These are phyloP conservation scores for Lucinisca nassula DNA, from an alignment of 2,888 invertebrate species.

Conservation along the genomic window DNA sequence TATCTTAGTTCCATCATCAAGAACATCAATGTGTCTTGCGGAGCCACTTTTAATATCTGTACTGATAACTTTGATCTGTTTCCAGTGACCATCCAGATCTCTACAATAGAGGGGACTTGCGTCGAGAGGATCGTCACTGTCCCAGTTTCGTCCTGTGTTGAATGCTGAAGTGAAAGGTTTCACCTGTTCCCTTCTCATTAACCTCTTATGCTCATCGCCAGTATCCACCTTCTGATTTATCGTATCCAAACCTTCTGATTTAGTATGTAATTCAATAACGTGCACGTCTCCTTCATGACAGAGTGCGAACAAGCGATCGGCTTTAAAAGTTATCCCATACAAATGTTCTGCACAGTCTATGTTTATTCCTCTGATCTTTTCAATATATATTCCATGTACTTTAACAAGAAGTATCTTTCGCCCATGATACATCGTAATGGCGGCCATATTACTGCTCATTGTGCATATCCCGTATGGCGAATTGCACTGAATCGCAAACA, in stretches of 20 bases:
- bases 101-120: neutral
- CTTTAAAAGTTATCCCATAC: constrained; percentile 38
- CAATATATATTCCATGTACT: constrained; percentile 48
- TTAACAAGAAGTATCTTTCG: constrained; percentile 58
- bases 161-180: neutral
- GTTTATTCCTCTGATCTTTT: constrained; percentile 41
- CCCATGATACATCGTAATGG: constrained; percentile 57
- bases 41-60: constrained; percentile 30
- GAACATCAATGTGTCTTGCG: constrained; percentile 43
- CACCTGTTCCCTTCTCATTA: neutral
- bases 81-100: constrained; percentile 3
- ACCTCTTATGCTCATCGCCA: neutral
- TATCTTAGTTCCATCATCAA: constrained; percentile 24
- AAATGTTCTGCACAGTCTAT: constrained; percentile 46
- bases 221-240: neutral
- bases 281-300: constrained; percentile 60
- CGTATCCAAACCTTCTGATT: neutral
- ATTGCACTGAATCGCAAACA: constrained; percentile 55
- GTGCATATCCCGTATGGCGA: constrained; percentile 49
- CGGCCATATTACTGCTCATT: constrained; percentile 36
- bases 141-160: neutral
- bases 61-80: neutral
- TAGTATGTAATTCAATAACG: constrained; percentile 27
- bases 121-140: neutral
- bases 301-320: constrained; percentile 37